These are phyloP conservation scores for Leptoclinus maculatus DNA, from an alignment of 2,797 vertebrate genomes.

Conservation along the genomic window DNA sequence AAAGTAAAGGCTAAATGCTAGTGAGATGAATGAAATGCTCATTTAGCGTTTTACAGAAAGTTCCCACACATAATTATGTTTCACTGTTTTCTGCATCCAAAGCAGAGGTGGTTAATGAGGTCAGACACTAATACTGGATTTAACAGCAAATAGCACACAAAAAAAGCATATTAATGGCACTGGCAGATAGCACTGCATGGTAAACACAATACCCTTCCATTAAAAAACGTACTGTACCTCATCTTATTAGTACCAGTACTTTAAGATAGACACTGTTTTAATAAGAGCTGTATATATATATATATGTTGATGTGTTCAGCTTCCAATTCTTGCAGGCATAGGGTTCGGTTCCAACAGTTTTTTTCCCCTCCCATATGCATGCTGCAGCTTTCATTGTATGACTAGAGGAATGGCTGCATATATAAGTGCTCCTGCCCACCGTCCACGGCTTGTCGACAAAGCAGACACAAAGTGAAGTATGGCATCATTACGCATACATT, in stretches of 20 bases:
- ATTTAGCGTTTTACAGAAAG: constrained; percentile 70
- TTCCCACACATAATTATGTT: constrained; percentile 64
- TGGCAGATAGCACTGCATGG: neutral
- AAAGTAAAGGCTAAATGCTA: constrained; percentile 62
- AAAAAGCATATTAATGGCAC: constrained; percentile 19
- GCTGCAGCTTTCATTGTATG: neutral
- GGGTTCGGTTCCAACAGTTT: neutral
- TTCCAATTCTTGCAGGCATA: neutral
- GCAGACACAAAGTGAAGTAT: neutral
- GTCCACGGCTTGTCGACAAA: neutral
- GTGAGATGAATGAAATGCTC: constrained; percentile 73
- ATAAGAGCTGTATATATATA: neutral
- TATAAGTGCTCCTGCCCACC: neutral
- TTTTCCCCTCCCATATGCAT: neutral
- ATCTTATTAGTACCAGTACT: neutral
- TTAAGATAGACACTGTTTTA: neutral
- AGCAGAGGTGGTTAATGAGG: constrained; percentile 61
- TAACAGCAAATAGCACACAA: constrained; percentile 32
- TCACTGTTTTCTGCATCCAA: constrained; percentile 53
- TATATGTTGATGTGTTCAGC: neutral
- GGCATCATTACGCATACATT: neutral
- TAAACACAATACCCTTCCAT: neutral
- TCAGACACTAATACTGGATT: constrained; percentile 41
- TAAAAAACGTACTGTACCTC: neutral
- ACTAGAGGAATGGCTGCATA: neutral